Evolutionary conservation across 1,140 invertebrate genomes (phyloP), one percentile per base, ranked within the genome.

Genomic region (Bombus sibiricus): DNA sequence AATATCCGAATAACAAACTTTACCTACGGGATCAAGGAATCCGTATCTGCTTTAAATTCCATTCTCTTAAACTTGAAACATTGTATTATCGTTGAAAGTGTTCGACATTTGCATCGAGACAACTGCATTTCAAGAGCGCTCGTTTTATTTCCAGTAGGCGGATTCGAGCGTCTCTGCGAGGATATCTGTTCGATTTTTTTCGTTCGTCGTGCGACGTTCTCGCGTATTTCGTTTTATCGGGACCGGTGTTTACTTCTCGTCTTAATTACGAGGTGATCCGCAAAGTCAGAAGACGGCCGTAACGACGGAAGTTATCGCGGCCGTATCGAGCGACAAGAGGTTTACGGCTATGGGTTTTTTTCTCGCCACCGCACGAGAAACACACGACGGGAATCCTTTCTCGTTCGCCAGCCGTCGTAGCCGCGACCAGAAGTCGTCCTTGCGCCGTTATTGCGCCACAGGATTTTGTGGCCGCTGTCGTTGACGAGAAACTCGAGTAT

Each of bases 251-350:
- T 76, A 68, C 75, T n/a, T 72, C 57, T 59, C 37, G 66, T 81
- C 77, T 79, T 89, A 88, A 88, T 88, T 88, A 83, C 72, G 80
- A 75, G 12, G 37, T 64, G 34, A 69, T 82, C 53, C 18, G 37
- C 79, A 53, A 18, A 47, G 28, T 28, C 41, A 3, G 13, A 4
- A 13, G 28, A 76, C 34, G 13, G 3, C 28, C 72, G 76, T 75
- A 84, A 80, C 53, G 62, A 75, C 85, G 18, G 47, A 53, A 53
- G 47, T 53, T 87, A 85, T 81, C 87, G 57, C 47, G 66, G 15
- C 59, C 39, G 74, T 85, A 79, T 85, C 88, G 69, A 79, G 39
- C 57, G 77, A 10, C 64, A 47, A 34, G 64, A 86, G 73, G 83
- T 88, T 89, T 89, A 89, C 75, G 75, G 47, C 41, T 39, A 5